Percentiles rank a stretch among this genome's conserved stretches.
Conservation (phyloP, 2,888 invertebrate species). For the Himalopsyche kuldschensis region DNA sequence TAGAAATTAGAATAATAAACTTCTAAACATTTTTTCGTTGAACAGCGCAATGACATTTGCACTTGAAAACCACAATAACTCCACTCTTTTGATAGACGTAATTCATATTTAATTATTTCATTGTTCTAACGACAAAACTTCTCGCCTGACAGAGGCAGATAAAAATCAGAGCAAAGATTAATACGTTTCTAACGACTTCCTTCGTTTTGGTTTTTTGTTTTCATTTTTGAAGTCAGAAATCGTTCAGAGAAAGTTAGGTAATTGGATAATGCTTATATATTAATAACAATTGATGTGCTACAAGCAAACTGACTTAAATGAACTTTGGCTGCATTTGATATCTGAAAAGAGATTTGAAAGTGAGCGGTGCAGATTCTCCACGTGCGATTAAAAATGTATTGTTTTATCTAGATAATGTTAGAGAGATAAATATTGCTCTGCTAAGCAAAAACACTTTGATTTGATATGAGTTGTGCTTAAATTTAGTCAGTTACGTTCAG, state of each 20-base stretch:
- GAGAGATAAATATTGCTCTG: too few relatives aligned
- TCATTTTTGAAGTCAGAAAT: background rate
- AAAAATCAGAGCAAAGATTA: background rate
- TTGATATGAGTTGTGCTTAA: too few relatives aligned
- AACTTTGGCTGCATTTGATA: too few relatives aligned
- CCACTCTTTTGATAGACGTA: background rate
- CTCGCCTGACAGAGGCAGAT: background rate
- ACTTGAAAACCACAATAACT: background rate
- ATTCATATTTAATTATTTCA: background rate
- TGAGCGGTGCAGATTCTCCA: too few relatives aligned
- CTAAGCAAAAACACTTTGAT: too few relatives aligned
- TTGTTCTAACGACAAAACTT: background rate
- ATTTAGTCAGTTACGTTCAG: too few relatives aligned
- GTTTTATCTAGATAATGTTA: too few relatives aligned
- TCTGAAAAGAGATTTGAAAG: too few relatives aligned
- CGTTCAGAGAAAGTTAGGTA: background rate
- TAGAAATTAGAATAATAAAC: too few relatives aligned
- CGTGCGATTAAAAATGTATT: too few relatives aligned
- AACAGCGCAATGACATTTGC: background rate
- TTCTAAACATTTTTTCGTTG: too few relatives aligned
- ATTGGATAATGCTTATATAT: background rate
- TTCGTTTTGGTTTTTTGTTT: background rate
- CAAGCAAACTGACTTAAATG: background rate
- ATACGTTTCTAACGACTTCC: background rate
- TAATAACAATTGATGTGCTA: background rate